Base-by-base conservation (phyloP, 2,888 invertebrate species). In the Drosophila incognita region DNA sequence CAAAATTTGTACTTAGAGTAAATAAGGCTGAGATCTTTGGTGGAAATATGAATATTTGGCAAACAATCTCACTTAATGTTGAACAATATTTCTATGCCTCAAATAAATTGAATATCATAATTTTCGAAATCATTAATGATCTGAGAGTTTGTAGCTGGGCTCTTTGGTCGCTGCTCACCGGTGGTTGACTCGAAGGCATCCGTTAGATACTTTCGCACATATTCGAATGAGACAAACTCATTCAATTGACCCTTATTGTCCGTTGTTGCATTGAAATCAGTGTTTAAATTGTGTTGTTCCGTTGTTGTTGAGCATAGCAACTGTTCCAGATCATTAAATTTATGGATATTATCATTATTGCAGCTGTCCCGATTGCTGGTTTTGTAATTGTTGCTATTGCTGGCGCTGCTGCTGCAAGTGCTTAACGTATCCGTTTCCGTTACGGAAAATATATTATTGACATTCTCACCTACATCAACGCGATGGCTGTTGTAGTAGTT, bases 201-300 rank as follows among this genome's bases (percentile, higher is more conserved):
- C 53, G 91, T 89, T 29, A 93, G 86, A 79, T 93, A 87, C 82
- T 92, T 93, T 82, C 92, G 93, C 79, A 93, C 93, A 81, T 93
- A 93, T 74, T 93, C 93, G 76, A 93, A 93, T 65, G 93, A 93
- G 61, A 93, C 93, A 78, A 90, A 93, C 76, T 93, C 93, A 66
- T 87, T 79, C 36, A 81, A 69, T 56, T 81, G 72, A 31, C 83
- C 80, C 42, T 89, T 87, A 68, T 57, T 67, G 13, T 56, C 27
- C 8, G 40, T 31, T 35, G 8, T 1, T 24, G 24, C 24, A 24
- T 72, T 48, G 33, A 72, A 77, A 1, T 18, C 49, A 2, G 52
- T 29, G 15, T 24, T 24, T 15, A 24, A 24, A 46, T 11, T 49
- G 18, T 54, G 38, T n/a, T 54, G 56, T 24, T 46, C 46, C 8